Conservation (phyloP, 2,113 vertebrate genomes). For the Xiphophorus maculatus region DNA sequence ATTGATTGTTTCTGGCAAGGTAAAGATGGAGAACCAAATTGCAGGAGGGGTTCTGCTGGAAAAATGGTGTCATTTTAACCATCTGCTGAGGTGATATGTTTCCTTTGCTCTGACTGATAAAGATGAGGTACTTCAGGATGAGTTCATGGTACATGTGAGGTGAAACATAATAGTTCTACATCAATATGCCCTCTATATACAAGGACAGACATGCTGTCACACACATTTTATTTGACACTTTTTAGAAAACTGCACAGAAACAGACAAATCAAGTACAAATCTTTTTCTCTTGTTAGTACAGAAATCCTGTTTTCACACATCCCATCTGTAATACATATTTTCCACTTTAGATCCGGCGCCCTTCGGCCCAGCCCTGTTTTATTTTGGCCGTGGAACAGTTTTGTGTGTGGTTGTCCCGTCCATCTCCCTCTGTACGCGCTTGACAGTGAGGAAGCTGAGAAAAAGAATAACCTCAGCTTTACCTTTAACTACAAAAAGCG, state of each 20-base stretch:
- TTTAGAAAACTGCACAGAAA: constrained; percentile 7
- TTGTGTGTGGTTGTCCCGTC: no score
- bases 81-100: constrained; percentile 27
- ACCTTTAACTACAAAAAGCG: no score
- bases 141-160: constrained; percentile 31
- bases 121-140: constrained; percentile 14
- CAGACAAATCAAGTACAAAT: constrained; percentile 5
- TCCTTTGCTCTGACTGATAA: background rate
- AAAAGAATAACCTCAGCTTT: no score
- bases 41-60: constrained; percentile 30
- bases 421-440: no score
- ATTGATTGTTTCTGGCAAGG: constrained; percentile 42
- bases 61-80: constrained; percentile 57
- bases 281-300: no score
- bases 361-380: no score
- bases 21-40: constrained; percentile 49
- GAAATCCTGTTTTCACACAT: no score
- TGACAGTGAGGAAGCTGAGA: no score
- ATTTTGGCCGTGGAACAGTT: no score
- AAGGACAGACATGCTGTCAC: background rate
- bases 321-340: no score
- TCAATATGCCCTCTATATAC: background rate
- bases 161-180: constrained; percentile 29
- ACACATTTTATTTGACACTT: background rate
- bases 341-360: no score